Percentiles rank a stretch among this genome's conserved stretches.
phyloP scores from a whole-genome alignment of 2,888 invertebrate genomes.

The Drosophila austrosaltans region DNA sequence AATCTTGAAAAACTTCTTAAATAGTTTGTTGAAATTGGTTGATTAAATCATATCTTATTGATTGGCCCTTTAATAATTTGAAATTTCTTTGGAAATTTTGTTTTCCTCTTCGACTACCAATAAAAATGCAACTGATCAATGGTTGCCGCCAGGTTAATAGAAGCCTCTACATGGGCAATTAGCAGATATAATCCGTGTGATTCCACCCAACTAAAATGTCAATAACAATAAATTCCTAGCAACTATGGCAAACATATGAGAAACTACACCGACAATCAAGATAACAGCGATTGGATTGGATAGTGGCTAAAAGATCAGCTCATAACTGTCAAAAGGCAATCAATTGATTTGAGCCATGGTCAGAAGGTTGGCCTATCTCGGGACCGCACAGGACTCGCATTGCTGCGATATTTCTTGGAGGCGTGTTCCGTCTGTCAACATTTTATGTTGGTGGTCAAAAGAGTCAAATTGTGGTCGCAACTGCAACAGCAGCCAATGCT shows the following conservation, averaged over 20 bases:
- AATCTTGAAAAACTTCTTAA: neutral
- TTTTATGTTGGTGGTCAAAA: conserved; percentile 83
- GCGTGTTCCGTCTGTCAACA: conserved; percentile 84
- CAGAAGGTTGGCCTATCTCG: conserved; percentile 4
- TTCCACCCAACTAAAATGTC: conserved; percentile 68
- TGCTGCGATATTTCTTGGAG: conserved; percentile 80
- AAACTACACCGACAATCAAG: conserved; percentile 52
- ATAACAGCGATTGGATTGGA: conserved; percentile 68
- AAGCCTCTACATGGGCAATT: conserved; percentile 52
- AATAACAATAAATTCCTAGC: conserved; percentile 75
- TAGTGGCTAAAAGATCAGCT: conserved; percentile 71
- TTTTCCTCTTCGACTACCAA: conserved; percentile 1
- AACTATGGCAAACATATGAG: conserved; percentile 29
- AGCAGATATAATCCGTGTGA: conserved; percentile 78
- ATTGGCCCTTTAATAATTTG: neutral
- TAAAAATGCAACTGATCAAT: conserved; percentile 39
- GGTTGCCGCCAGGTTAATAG: conserved; percentile 47
- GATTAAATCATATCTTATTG: conserved; percentile 4
- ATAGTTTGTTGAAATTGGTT: neutral
- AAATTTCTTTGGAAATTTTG: neutral
- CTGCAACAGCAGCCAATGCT: conserved; percentile 58
- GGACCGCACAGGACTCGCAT: conserved; percentile 65
- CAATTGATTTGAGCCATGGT: conserved; percentile 68
- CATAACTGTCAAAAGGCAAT: conserved; percentile 73
- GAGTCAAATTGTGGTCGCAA: conserved; percentile 69